Evolutionary conservation across 1,140 invertebrate species (phyloP), one percentile per base, ranked within the genome.

Genomic region (Apis cerana): DNA sequence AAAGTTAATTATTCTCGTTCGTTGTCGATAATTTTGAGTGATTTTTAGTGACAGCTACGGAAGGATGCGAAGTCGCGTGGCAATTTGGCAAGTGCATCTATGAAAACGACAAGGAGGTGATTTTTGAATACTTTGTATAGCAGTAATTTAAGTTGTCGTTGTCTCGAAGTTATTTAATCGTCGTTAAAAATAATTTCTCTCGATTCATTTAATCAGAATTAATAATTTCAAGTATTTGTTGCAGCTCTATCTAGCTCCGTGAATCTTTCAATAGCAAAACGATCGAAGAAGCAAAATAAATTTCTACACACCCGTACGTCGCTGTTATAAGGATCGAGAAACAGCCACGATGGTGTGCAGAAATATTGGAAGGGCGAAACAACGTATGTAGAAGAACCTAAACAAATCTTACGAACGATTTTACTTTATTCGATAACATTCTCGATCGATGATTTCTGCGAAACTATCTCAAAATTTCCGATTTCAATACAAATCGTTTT

Each of bases 31-130:
- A 27, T 70, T 59, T 11, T 15, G 12, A 23, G 7, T 7, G 33
- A 43, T 69, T 76, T 65, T 33, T 75, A 91, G 89, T 77, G 59
- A 71, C 27, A 0, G 50, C 23, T 19, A 64, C 82, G 54, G 89
- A 90, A 0, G 71, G 77, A 0, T 91, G 90, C 80, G 82, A 88
- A 33, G 21, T 84, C 1, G 85, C 90, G 12, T 84, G 80, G n/a
- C 56, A 91, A 58, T 64, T 77, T 12, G 17, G 58, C 0, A 78
- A 64, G 64, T 87, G 88, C 52, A 43, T 71, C 54, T 91, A 80
- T 12, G 76, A 72, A 0, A 64, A 11, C 4, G 72, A 89, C 48
- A 21, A 48, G 21, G n/a, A 58, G 67, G 89, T 90, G 88, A 83
- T 84, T 79, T 19, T 72, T 72, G n/a, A 13, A 61, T 48, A 48